Evolutionary conservation across 2,113 vertebrate genomes (phyloP).

Genomic region (Tragulus kanchil): DNA sequence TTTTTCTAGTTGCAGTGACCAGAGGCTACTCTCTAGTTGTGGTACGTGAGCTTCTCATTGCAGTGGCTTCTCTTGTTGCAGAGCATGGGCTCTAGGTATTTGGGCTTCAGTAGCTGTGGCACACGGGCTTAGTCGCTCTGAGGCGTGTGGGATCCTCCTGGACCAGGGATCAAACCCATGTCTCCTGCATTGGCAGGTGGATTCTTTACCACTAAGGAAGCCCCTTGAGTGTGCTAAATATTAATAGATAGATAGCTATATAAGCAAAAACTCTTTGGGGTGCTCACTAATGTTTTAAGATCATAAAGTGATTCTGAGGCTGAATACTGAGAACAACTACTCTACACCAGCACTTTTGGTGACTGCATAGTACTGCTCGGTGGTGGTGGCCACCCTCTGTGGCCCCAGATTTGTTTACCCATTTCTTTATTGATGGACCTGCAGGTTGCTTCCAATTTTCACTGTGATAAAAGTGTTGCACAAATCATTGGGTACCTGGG

Average conservation of each 20-base stretch:
- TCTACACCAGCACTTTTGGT: neutral
- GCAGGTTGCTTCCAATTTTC: neutral
- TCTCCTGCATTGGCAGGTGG: neutral
- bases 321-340: rapidly evolving
- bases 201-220: neutral
- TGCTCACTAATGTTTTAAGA: neutral
- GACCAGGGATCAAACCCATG: neutral
- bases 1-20: neutral
- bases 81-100: neutral
- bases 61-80: neutral
- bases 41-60: neutral
- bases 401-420: neutral
- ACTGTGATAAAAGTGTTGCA: neutral
- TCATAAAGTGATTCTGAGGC: neutral
- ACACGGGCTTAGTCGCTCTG: rapidly evolving
- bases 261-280: neutral
- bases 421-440: neutral
- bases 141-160: neutral
- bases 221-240: neutral
- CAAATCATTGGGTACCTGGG: neutral
- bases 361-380: neutral
- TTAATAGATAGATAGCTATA: neutral
- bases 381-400: neutral
- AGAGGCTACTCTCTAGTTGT: neutral
- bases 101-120: rapidly evolving